Base-by-base conservation (phyloP, 1,140 invertebrate species). In the Pteromalus puparum region DNA sequence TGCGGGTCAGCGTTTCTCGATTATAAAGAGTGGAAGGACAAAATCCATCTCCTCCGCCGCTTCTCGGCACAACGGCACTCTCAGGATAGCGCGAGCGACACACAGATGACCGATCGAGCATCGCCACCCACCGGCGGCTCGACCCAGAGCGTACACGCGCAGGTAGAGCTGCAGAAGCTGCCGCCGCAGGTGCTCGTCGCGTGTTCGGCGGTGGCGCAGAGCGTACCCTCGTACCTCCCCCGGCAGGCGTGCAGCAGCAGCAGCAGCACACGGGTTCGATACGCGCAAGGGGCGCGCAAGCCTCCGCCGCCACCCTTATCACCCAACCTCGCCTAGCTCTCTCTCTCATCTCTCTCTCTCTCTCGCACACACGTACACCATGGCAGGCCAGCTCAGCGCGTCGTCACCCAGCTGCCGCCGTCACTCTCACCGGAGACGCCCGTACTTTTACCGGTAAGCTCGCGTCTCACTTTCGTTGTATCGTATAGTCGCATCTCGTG, bases 381-480 rank as follows among this genome's bases (percentile, higher is more conserved):
- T 48, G 15, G 15, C 2, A 48, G 46, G 53, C 21, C n/a, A 61
- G 53, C 53, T 61, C 53, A n/a, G 53, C 53, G 53, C 81, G 38
- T 42, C n/a, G 67, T 65, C 42, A 48, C n/a, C 1, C 61, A 77
- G 75, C n/a, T 53, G 88, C 83, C 83, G 86, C 87, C 89, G n/a
- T 89, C 88, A 92, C 91, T 92, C 91, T 92, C 91, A 90, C 78
- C 89, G 90, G 91, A 89, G 91, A 91, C 91, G 88, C 91, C 90
- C 90, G 92, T 91, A 91, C 90, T 90, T 92, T 24, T 9, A 0
- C 53, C 38, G n/a, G 83, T 81, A 48, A 80, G 83, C 78, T 53
- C 73, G 83, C 26, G 15, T n/a, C 21, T 5, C 9, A 0, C n/a
- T 42, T 70, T 91, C 89, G 24, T 18, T 18, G 3, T 48, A 48